These are phyloP conservation scores for Meiosimyza platycephala DNA, from an alignment of 2,888 invertebrate genomes.

Conservation along the genomic window DNA sequence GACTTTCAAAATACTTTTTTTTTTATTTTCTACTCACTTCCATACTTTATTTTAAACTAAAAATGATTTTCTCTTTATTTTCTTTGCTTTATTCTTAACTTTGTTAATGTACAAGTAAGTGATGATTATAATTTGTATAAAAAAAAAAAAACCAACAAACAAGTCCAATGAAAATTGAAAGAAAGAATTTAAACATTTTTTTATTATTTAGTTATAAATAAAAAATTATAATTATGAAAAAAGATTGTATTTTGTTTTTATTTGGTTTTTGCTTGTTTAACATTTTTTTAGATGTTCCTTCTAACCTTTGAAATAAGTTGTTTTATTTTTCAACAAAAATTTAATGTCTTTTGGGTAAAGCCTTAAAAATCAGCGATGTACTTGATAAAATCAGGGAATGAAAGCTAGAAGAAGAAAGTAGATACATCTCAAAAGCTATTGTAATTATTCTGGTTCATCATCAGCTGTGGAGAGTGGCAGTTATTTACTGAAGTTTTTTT, in stretches of 20 bases:
- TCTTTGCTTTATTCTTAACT: constrained; percentile 19
- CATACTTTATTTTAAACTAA: background rate
- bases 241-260: constrained; percentile 27
- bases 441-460: no score
- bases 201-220: constrained; percentile 36
- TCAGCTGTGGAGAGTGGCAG: no score
- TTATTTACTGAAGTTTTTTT: no score
- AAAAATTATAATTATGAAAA: constrained; percentile 38
- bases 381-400: no score
- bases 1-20: background rate
- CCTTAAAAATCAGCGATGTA: no score
- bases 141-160: constrained; percentile 37
- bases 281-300: no score
- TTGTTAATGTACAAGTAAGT: constrained; percentile 14
- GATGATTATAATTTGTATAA: constrained; percentile 36
- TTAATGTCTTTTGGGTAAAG: no score
- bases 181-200: constrained; percentile 33
- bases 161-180: constrained; percentile 21
- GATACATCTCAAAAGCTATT: no score
- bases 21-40: background rate
- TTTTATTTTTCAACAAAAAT: no score
- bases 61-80: constrained; percentile 17
- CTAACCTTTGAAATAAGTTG: no score
- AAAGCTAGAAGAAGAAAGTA: no score
- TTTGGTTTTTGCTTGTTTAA: constrained; percentile 27